Evolutionary conservation across 2,888 invertebrate genomes (phyloP).

Genomic region (Cataglyphis livida): DNA sequence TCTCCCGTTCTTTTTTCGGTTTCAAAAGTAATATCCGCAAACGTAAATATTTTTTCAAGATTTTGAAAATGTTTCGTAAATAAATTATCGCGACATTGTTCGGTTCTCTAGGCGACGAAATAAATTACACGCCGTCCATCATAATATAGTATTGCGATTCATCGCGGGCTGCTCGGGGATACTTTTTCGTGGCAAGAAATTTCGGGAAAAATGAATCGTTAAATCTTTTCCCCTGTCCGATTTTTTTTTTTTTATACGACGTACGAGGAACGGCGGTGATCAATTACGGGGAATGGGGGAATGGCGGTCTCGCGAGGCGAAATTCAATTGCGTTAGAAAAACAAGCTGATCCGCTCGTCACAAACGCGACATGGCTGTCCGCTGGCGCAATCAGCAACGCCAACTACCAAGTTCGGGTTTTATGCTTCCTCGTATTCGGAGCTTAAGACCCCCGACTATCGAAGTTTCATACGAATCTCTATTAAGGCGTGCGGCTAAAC

Average conservation of each 20-base stretch:
- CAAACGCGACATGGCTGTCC: slow-evolving; percentile 76
- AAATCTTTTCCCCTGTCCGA: slow-evolving; percentile 57
- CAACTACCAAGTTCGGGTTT: slow-evolving; percentile 55
- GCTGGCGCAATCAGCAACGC: slow-evolving; percentile 52
- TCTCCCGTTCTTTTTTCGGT: neutral
- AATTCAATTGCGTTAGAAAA: slow-evolving; percentile 80
- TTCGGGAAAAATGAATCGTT: slow-evolving; percentile 60
- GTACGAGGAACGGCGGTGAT: slow-evolving; percentile 64
- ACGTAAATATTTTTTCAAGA: neutral
- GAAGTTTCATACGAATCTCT: slow-evolving; percentile 27
- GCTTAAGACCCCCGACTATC: slow-evolving; percentile 14
- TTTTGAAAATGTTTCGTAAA: neutral
- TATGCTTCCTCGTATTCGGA: slow-evolving; percentile 32
- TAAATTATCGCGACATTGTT: neutral
- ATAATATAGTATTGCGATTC: neutral
- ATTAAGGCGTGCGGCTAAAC: neutral
- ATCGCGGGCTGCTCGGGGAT: neutral
- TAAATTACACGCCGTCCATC: neutral
- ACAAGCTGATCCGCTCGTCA: slow-evolving; percentile 77
- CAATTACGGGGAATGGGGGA: slow-evolving; percentile 74
- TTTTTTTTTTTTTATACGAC: slow-evolving; percentile 44
- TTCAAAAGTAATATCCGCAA: slow-evolving; percentile 1
- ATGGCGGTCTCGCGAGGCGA: slow-evolving; percentile 75
- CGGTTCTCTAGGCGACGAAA: neutral
- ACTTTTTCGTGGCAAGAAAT: slow-evolving; percentile 23